Evolutionary conservation across 2,113 vertebrate species (phyloP), one percentile per base, ranked within the genome.

Genomic region (Muscicapa adusta): DNA sequence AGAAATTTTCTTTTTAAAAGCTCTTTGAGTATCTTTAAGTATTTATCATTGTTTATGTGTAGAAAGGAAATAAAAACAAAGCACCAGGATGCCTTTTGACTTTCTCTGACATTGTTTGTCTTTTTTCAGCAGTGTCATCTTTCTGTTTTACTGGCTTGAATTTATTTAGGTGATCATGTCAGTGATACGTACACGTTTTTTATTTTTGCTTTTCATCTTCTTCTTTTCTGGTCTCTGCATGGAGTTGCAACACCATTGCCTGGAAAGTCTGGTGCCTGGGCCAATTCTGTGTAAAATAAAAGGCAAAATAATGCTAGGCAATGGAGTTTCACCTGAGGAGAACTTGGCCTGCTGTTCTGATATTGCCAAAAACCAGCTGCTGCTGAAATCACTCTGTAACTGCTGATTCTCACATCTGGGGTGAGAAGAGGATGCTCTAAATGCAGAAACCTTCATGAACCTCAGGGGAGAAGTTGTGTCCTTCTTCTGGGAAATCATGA

Each of bases 81-180:
- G 5, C 6, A 62, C 28, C 18, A 77, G 13, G 20, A 25, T 81
- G 47, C 5, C 15, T 87, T 60, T 91, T 81, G 28, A 15, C 29
- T 90, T 76, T 54, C 20, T 91, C 61, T 86, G 75, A 56, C 9
- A 17, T 33, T 28, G 10, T 74, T 66, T 80, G 10, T 63, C 29
- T 61, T 90, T 83, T 79, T 13, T 61, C 0, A 0, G 11, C 9
- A n/a, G 16, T 0, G 0, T 23, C 16, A 53, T 14, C 31, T 58
- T 80, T 85, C 43, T 48, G 2, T 84, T 74, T 86, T 48, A 18
- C 40, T 60, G 24, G 13, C 15, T 73, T 67, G 73, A 17, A 61
- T 93, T 94, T 79, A 61, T 70, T 88, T 71, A 89, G 28, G 54
- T 78, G 33, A 71, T 60, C 57, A 16, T n/a, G 17, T 47, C 56